phyloP scores from a whole-genome alignment of 2,888 invertebrate species.

The Sphaerophoria taeniata region DNA sequence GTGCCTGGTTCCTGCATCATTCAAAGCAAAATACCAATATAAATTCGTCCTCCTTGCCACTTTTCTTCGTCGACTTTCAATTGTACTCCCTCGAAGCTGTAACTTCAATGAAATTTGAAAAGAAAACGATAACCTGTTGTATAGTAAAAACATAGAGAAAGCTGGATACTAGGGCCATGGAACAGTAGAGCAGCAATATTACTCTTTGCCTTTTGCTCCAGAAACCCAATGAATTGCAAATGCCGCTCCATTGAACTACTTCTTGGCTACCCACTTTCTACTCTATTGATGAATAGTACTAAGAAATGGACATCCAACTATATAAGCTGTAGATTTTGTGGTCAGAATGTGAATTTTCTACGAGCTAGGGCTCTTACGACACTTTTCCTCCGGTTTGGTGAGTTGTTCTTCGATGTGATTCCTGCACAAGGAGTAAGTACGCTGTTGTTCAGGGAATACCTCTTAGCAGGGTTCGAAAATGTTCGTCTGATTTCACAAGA shows the following conservation, averaged over 20 bases:
- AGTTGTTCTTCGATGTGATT: slow-evolving; percentile 42
- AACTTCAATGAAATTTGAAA: slow-evolving; percentile 13
- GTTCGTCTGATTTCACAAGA: slow-evolving; percentile 28
- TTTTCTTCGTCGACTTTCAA: slow-evolving; percentile 50
- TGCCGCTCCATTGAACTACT: slow-evolving; percentile 72
- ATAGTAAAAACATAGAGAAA: neutral
- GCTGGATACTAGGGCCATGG: slow-evolving; percentile 5
- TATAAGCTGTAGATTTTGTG: slow-evolving; percentile 34
- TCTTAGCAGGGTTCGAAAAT: neutral
- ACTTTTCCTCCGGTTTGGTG: slow-evolving; percentile 66
- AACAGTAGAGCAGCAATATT: slow-evolving; percentile 7
- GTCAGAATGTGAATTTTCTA: slow-evolving; percentile 72
- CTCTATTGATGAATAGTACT: neutral
- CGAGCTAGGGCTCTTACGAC: slow-evolving; percentile 42
- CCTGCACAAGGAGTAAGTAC: slow-evolving; percentile 16
- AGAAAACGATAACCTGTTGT: slow-evolving; percentile 18
- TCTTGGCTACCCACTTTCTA: slow-evolving; percentile 47
- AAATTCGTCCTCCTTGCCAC: slow-evolving; percentile 60
- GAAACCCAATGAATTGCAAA: slow-evolving; percentile 71
- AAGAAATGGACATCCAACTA: neutral
- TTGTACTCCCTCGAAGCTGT: slow-evolving; percentile 22
- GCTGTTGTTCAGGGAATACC: slow-evolving; percentile 1
- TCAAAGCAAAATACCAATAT: slow-evolving; percentile 67
- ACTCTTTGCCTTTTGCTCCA: slow-evolving; percentile 49
- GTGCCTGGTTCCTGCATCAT: slow-evolving; percentile 33